Percentiles rank a stretch among this genome's conserved stretches.
These are phyloP conservation scores for Nomada lathburiana DNA, from an alignment of 2,888 invertebrate species.

Conservation along the genomic window DNA sequence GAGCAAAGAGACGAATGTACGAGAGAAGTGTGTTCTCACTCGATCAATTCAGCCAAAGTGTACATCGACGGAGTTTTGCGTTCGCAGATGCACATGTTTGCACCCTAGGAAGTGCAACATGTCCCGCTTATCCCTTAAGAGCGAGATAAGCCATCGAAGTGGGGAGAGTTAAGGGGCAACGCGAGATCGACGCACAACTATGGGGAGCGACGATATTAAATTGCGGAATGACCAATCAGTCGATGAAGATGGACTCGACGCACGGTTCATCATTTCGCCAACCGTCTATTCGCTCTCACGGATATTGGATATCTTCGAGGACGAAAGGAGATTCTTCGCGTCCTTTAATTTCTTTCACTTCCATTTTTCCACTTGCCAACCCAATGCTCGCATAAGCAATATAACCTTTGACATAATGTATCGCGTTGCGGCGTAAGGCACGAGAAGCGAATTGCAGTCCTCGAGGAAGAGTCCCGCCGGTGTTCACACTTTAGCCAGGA, in stretches of 20 bases:
- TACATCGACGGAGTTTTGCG: constrained; percentile 21
- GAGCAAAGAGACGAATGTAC: neutral
- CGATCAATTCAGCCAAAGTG: neutral
- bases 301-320: constrained; percentile 45
- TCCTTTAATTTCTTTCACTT: too few species aligned
- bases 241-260: constrained; percentile 65
- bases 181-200: constrained; percentile 72
- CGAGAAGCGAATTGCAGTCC: neutral
- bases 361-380: too few species aligned
- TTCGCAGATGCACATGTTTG: constrained; percentile 34
- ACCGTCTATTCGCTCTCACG: constrained; percentile 17
- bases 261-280: constrained; percentile 21
- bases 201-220: constrained; percentile 76
- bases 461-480: neutral
- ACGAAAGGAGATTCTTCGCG: too few species aligned
- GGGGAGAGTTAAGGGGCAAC: constrained; percentile 32
- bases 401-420: too few species aligned
- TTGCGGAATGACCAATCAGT: constrained; percentile 79
- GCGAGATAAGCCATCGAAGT: constrained; percentile 57
- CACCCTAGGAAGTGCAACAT: constrained; percentile 30
- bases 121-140: constrained; percentile 46
- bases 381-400: too few species aligned
- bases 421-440: neutral
- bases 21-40: neutral
- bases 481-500: constrained; percentile 20